Evolutionary conservation across 2,797 vertebrate genomes (phyloP), one percentile per base, ranked within the genome.

Genomic region (Malurus splendens): DNA sequence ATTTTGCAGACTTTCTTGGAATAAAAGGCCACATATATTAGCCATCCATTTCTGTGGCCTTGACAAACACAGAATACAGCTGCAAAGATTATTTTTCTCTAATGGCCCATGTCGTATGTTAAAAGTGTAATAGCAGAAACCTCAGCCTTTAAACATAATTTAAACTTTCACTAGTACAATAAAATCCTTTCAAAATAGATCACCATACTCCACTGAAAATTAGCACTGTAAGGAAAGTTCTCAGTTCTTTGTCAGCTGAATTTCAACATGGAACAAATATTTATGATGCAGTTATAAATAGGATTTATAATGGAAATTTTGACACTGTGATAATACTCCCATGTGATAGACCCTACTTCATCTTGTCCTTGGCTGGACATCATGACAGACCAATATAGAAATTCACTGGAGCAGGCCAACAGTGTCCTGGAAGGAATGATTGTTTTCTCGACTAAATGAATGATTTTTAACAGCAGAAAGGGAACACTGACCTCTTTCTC

Each of bases 241-340:
- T 83, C 54, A 54, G 45, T 59, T 82, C 50, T 57, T 86, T 82
- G 64, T 84, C 92, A 85, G 52, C 32, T 70, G 47, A 87, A 79
- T 88, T 95, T 92, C 81, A 88, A 60, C 61, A 47, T 11, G 76
- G 65, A 76, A 90, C 68, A 93, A 93, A 92, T 85, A 90, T 80
- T 90, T 90, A 88, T 80, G 82, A 91, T 0, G 1, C 2, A 15
- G 89, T 56, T 94, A 90, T 92, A 94, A 92, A 94, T 76, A 94
- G 71, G 41, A 80, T 94, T 86, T 94, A 93, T 87, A 92, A 94
- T 86, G 87, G 92, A 92, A 92, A 93, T 62, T 56, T 62, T 87
- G 84, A 96, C 74, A 50, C 64, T 86, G 66, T 92, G 86, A 77
- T 85, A 93, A 90, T 70, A 54, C 42, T 62, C 54, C 56, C 64